A percentile compares a stretch with the other conserved stretches of the same genome.
Evolutionary conservation across 2,888 invertebrate species (phyloP).

Genomic region (Aplocera efformata): DNA sequence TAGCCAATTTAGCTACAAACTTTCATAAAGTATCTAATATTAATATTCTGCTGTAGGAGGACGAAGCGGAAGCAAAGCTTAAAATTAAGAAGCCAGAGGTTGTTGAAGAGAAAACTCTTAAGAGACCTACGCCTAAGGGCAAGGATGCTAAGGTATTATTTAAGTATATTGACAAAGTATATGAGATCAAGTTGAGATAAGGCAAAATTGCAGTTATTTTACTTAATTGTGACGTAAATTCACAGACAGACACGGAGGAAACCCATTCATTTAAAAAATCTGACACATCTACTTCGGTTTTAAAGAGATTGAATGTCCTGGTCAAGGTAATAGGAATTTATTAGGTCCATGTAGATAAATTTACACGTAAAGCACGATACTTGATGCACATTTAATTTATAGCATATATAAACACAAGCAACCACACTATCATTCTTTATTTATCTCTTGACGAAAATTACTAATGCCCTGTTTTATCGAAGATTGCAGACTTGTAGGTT

Average conservation of each 20-base stretch:
- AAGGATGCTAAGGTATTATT: conserved; percentile 53
- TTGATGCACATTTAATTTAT: neutral
- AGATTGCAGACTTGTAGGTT: too few relatives aligned
- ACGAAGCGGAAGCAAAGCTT: conserved; percentile 69
- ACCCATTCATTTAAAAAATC: conserved; percentile 41
- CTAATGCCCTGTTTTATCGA: too few relatives aligned
- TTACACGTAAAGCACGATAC: neutral
- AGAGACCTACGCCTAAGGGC: conserved; percentile 62
- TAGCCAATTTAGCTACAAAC: neutral
- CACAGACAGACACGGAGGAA: conserved; percentile 50
- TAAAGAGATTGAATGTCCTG: conserved; percentile 56
- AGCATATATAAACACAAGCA: neutral
- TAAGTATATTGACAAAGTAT: conserved; percentile 1
- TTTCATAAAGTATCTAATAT: conserved; percentile 14
- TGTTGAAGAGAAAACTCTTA: conserved; percentile 68
- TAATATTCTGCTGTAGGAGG: conserved; percentile 51
- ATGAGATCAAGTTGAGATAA: neutral
- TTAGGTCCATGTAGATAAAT: conserved; percentile 22
- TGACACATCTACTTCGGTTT: conserved; percentile 39
- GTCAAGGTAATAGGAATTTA: conserved; percentile 52
- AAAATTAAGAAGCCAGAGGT: conserved; percentile 73
- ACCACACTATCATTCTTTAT: too few relatives aligned
- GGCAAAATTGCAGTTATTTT: neutral
- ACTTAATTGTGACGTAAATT: conserved; percentile 34
- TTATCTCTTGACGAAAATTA: too few relatives aligned